Evolutionary conservation across 2,797 vertebrate genomes (phyloP).

Genomic region (Chrysocyon brachyurus): DNA sequence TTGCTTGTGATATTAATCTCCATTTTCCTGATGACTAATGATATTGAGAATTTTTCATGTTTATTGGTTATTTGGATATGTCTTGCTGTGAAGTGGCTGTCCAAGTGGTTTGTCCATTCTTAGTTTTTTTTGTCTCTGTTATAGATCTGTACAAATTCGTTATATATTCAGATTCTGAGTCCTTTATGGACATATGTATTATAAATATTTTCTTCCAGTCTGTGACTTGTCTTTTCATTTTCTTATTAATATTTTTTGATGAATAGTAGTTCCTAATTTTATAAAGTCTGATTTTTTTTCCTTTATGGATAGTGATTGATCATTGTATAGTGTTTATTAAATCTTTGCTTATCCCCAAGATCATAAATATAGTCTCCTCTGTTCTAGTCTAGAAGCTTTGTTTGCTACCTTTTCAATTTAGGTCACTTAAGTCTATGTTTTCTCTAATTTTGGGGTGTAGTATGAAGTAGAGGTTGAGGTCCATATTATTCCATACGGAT

Average conservation of each 20-base stretch:
- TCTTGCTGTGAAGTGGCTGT: neutral
- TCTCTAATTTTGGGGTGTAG: neutral
- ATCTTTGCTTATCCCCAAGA: neutral
- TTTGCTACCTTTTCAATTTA: neutral
- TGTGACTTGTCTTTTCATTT: conserved; percentile 18
- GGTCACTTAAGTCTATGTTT: conserved; percentile 6
- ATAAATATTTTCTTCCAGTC: neutral
- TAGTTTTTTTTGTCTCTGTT: neutral
- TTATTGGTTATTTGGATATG: neutral
- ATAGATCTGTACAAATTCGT: neutral
- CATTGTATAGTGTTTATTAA: neutral
- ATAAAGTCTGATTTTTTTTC: neutral
- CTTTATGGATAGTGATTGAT: neutral
- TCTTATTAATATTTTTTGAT: neutral
- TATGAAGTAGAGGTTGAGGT: neutral
- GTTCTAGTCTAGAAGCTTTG: neutral
- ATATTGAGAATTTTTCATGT: neutral
- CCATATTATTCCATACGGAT: neutral
- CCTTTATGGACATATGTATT: neutral
- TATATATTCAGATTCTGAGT: neutral
- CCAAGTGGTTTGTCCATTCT: neutral
- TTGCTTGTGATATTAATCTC: neutral
- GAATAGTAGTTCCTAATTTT: neutral
- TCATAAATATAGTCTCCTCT: neutral
- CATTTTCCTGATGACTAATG: neutral